Evolutionary conservation across 2,888 invertebrate species (phyloP).

Genomic region (Polymixis lichenea): DNA sequence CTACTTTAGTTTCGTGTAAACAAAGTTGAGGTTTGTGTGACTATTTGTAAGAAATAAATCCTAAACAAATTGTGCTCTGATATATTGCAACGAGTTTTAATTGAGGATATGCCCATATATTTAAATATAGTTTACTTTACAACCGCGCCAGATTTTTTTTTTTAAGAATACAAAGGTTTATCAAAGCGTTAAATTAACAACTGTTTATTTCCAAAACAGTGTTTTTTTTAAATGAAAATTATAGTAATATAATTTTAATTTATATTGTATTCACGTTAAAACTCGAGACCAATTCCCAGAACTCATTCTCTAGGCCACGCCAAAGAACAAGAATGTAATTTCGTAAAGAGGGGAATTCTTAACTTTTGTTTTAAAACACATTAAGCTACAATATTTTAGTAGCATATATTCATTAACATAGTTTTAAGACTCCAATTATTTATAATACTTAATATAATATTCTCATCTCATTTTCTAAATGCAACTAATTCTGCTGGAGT

Average conservation of each 20-base stretch:
- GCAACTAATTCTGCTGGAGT: too few species aligned
- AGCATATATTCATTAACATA: slow-evolving; percentile 29
- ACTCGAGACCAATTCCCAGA: slow-evolving; percentile 10
- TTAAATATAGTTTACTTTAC: too few species aligned
- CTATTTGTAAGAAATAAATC: too few species aligned
- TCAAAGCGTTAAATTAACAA: too few species aligned
- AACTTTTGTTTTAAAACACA: slow-evolving; percentile 40
- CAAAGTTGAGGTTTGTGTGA: too few species aligned
- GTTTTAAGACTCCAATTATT: slow-evolving; percentile 47
- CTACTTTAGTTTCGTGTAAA: too few species aligned
- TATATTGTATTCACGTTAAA: neutral
- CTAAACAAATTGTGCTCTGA: too few species aligned
- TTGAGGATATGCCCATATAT: too few species aligned
- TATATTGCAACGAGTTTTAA: too few species aligned
- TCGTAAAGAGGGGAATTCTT: slow-evolving; percentile 17
- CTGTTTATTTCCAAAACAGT: neutral
- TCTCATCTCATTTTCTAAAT: neutral
- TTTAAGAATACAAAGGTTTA: too few species aligned
- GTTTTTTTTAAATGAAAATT: neutral
- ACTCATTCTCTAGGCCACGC: slow-evolving; percentile 39
- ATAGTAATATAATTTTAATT: neutral
- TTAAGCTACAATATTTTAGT: slow-evolving; percentile 39
- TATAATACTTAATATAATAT: neutral
- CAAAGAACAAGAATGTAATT: slow-evolving; percentile 22
- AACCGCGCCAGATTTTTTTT: too few species aligned